Evolutionary conservation across 2,797 vertebrate genomes (phyloP).

Genomic region (Denticeps clupeoides): DNA sequence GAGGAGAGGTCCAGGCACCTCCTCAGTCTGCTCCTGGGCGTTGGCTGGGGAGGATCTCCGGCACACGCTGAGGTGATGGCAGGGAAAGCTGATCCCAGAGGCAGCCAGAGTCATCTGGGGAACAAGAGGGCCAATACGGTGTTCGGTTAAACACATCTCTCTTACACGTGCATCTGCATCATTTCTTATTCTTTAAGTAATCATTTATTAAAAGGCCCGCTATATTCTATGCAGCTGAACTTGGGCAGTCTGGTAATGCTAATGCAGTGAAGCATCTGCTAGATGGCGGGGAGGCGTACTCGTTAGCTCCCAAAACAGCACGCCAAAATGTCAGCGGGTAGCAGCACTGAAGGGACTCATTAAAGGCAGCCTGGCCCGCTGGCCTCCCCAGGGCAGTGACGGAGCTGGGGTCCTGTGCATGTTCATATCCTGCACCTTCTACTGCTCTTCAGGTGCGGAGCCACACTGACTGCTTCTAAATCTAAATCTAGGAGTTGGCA

Average conservation of each 20-base stretch:
- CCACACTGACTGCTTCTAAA: constrained; percentile 14
- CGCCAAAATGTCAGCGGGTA: constrained; percentile 52
- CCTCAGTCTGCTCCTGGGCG: constrained; percentile 82
- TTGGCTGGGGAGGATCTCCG: constrained; percentile 82
- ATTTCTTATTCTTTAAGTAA: too few species aligned
- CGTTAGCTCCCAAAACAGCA: constrained; percentile 58
- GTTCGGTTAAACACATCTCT: constrained; percentile 16
- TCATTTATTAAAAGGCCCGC: too few species aligned
- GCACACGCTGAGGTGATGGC: constrained; percentile 91
- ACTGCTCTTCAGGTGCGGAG: too few species aligned
- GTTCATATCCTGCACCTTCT: too few species aligned
- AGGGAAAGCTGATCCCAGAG: constrained; percentile 86
- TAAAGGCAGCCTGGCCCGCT: constrained; percentile 43
- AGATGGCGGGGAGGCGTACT: constrained; percentile 39
- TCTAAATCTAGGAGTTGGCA: too few species aligned
- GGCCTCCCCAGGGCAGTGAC: constrained; percentile 33
- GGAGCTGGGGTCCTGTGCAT: constrained; percentile 17
- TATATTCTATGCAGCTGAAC: too few species aligned
- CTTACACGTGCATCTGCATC: neutral
- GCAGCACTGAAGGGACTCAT: constrained; percentile 62
- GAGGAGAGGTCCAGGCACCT: constrained; percentile 52
- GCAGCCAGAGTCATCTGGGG: constrained; percentile 84
- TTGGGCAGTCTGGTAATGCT: constrained; percentile 24
- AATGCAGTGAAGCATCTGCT: too few species aligned
- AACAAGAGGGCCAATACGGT: neutral